Evolutionary conservation across 2,797 vertebrate species (phyloP).

Genomic region (Sebastes hopkinsi): DNA sequence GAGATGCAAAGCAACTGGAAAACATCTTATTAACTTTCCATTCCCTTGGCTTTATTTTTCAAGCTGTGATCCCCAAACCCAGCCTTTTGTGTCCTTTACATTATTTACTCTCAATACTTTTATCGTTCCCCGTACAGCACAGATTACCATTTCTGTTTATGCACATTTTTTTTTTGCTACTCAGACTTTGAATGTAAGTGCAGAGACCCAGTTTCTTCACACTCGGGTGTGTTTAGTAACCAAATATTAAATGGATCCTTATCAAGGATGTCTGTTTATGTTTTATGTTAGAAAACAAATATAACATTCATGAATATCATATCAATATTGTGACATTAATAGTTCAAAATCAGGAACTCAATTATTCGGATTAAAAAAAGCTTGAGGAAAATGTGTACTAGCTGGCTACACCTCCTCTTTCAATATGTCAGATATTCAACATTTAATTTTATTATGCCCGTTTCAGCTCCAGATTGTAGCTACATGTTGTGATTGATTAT

Average conservation of each 20-base stretch:
- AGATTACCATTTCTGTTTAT: slow-evolving; percentile 9
- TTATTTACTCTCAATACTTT: slow-evolving; percentile 21
- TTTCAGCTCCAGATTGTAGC: not conserved
- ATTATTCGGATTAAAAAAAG: not conserved
- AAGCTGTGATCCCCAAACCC: slow-evolving; percentile 24
- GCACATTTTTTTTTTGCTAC: not conserved
- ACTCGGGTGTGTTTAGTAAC: not conserved
- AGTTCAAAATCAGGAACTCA: not conserved
- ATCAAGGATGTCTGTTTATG: not conserved
- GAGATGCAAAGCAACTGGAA: slow-evolving; percentile 57
- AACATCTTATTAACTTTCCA: slow-evolving; percentile 63
- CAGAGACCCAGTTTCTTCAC: not conserved
- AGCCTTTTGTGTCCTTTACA: slow-evolving; percentile 24
- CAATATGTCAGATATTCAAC: not conserved
- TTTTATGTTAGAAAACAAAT: not conserved
- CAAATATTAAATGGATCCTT: not conserved
- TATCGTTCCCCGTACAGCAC: not conserved
- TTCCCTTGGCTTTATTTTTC: slow-evolving; percentile 39
- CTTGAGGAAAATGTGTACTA: not conserved
- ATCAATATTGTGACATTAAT: not conserved
- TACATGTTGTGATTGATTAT: not conserved
- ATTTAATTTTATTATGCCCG: not conserved
- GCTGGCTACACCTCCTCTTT: not conserved
- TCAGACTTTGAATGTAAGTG: slow-evolving; percentile 11
- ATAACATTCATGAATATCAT: not conserved